Base-by-base conservation (phyloP, 2,888 invertebrate genomes). In the Cheilosia vulpina region DNA sequence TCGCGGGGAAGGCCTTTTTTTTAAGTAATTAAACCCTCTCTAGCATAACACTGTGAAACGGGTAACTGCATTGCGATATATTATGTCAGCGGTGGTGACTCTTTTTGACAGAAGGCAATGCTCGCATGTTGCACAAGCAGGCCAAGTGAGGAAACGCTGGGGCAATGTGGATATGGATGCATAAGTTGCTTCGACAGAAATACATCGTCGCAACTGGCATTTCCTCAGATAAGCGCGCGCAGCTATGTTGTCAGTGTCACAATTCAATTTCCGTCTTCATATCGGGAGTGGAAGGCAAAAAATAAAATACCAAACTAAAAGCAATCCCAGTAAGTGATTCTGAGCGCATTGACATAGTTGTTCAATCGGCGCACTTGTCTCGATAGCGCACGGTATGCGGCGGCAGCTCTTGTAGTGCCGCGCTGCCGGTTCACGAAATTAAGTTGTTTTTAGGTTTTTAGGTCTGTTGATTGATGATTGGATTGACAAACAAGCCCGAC, bases 71-170 rank as follows among this genome's bases (percentile, higher is more conserved):
- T 27, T 4, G 15, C 15, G 45, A 34, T 53, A 45, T 31, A 31
- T 41, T 58, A 31, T 68, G 47, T 27, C 57, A 50, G 17, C 4
- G 31, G 34, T 52, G 60, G 15, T 19, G 13, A 27, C 43, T 11
- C 9, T 21, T 71, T 72, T 62, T 62, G 62, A 62, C 52, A 62
- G 15, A 62, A 60, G 41, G 27, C 45, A 53, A 45, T 73, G 31
- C 24, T 72, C 72, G 78, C 78, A 66, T 83, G 73, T 84, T 79
- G 79, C 75, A 84, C 83, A 84, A 79, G 45, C 63, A 62, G 65
- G 81, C 73, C 53, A 68, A 75, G 83, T 84, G 73, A 65, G 62
- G 79, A 79, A 73, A 83, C 69, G 17, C 31, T 27, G 15, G 45
- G 68, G 24, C 57, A 78, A 50, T 57, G 41, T 82, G 66, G 78